Conservation (phyloP, 2,113 vertebrate species). For the Larimichthys polyactis region DNA sequence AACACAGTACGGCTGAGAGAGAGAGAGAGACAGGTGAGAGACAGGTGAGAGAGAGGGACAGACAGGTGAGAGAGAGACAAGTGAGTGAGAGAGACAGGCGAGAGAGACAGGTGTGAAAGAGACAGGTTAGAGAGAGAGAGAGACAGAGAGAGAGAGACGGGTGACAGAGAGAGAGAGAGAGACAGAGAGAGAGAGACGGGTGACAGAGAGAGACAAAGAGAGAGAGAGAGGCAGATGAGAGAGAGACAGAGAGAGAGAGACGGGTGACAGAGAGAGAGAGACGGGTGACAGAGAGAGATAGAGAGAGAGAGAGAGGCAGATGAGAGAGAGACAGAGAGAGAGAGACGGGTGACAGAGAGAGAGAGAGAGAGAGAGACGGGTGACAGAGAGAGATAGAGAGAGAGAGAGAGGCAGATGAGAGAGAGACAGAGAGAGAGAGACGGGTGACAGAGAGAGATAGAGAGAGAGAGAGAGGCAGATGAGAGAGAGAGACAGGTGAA, state of each 20-base stretch:
- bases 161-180: too few relatives aligned
- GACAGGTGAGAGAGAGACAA: background rate
- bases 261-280: too few relatives aligned
- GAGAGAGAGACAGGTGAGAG: background rate
- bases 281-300: background rate
- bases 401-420: too few relatives aligned
- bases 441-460: too few relatives aligned
- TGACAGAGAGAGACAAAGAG: background rate
- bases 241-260: background rate
- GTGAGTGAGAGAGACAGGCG: conserved; percentile 6
- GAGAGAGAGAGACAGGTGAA: background rate
- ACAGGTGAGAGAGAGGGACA: background rate
- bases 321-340: background rate
- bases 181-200: background rate
- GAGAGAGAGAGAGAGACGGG: too few relatives aligned
- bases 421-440: too few relatives aligned
- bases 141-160: too few relatives aligned
- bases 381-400: too few relatives aligned
- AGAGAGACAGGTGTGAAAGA: conserved; percentile 1
- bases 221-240: background rate
- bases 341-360: too few relatives aligned
- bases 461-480: background rate
- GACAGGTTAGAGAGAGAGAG: too few relatives aligned
- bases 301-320: conserved; percentile 4
- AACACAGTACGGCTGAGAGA: conserved; percentile 43